phyloP scores from a whole-genome alignment of 1,140 invertebrate species.

The Aphis gossypii region DNA sequence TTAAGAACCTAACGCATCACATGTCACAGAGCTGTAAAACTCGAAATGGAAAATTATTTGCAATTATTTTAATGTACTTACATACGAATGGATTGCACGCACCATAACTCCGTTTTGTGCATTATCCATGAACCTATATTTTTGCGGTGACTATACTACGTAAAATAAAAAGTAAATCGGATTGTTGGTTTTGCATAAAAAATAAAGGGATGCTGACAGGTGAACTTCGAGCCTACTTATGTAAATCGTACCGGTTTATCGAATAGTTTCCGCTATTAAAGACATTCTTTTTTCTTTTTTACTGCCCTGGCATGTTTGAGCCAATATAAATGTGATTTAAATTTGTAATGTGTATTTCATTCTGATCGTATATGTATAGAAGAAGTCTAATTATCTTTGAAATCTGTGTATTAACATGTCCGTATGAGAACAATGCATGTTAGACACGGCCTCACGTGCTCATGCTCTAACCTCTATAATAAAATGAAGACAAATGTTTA shows the following conservation, averaged over 20 bases:
- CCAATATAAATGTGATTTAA: slow-evolving; percentile 5
- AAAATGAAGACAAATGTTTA: neutral
- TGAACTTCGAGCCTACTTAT: slow-evolving; percentile 27
- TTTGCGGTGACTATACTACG: neutral
- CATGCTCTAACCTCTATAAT: neutral
- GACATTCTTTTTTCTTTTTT: neutral
- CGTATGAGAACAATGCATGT: neutral
- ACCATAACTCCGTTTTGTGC: neutral
- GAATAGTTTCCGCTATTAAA: slow-evolving; percentile 17
- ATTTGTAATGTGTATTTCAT: neutral
- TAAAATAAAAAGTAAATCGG: neutral
- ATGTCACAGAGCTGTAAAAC: too few species aligned
- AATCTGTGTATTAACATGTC: neutral
- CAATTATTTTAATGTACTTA: neutral
- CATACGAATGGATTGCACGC: neutral
- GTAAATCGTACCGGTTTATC: slow-evolving; percentile 36
- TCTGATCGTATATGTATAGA: neutral
- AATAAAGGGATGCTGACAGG: neutral
- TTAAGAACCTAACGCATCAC: neutral
- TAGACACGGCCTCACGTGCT: neutral
- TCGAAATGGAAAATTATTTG: neutral
- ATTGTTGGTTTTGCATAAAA: slow-evolving; percentile 1
- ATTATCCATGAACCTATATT: neutral
- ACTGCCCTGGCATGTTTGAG: neutral
- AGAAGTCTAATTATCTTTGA: neutral